Evolutionary conservation across 2,888 invertebrate genomes (phyloP), one percentile per base, ranked within the genome.

Genomic region (Aphidoletes aphidimyza): DNA sequence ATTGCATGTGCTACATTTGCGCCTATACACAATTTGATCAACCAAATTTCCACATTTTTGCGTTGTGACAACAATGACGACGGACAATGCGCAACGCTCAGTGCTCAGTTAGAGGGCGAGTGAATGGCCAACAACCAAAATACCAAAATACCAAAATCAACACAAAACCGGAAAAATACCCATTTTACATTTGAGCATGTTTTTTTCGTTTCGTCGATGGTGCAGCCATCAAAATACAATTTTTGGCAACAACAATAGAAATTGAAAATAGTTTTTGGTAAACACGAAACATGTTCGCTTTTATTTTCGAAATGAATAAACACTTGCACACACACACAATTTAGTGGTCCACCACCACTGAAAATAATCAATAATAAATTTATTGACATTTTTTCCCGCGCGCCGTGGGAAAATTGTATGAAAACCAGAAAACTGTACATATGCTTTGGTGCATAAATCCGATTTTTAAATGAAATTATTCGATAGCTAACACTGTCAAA

Each of bases 11-110:
- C 54, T 3, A 14, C 2, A 17, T 6, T 11, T 22, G 9, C 47
- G n/a, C 17, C 47, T 69, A 30, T 30, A 30, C 69, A 5, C 30
- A 30, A 30, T 69, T 30, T 30, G 14, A 11, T 30, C 30, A 69
- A 30, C 3, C 34, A 34, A 69, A 69, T 69, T 30, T 69, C 69
- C 69, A 69, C 69, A 69, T 30, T 69, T 26, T 69, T 54, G 47
- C 9, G 9, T 5, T 19, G 2, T 5, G 19, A 47, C n/a, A n/a
- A n/a, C n/a, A n/a, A n/a, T n/a, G n/a, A 47, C 47, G 19, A 47
- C 47, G 47, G 17, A 47, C 9, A 9, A 47, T 47, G 17, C n/a
- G n/a, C n/a, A n/a, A n/a, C n/a, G n/a, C n/a, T n/a, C n/a, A n/a
- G n/a, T n/a, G n/a, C n/a, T n/a, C n/a, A n/a, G n/a, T n/a, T n/a